phyloP scores from a whole-genome alignment of 2,797 vertebrate genomes.

The Bradypodion ventrale region DNA sequence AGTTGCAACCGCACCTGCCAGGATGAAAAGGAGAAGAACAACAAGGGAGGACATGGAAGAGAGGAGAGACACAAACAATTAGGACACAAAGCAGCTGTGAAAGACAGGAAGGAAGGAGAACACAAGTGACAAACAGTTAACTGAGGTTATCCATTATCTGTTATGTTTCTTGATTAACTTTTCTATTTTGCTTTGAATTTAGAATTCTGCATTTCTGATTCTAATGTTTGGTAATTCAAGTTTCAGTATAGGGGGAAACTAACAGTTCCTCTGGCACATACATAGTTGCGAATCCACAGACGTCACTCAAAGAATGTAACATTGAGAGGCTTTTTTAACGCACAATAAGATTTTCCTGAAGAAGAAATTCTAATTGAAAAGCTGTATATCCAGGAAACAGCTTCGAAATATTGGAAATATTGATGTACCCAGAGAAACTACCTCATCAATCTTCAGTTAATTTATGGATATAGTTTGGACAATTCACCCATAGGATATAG shows the following conservation, averaged over 20 bases:
- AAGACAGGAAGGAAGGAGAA: not conserved
- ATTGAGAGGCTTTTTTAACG: no score
- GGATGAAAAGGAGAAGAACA: not conserved
- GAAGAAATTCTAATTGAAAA: no score
- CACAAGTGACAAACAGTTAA: not conserved
- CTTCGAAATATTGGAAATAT: no score
- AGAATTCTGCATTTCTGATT: not conserved
- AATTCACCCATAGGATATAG: no score
- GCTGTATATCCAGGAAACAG: no score
- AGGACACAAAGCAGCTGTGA: slow-evolving; percentile 14
- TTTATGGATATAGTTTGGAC: no score
- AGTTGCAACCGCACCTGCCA: slow-evolving; percentile 90
- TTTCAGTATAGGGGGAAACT: not conserved
- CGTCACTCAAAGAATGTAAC: no score
- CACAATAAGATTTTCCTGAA: no score
- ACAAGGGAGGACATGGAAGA: slow-evolving; percentile 3
- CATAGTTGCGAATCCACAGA: no score
- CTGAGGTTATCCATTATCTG: not conserved
- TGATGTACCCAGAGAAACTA: no score
- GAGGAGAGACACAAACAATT: not conserved
- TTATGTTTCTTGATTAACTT: accelerated
- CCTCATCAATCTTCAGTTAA: no score
- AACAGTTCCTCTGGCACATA: not conserved
- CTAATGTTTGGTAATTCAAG: not conserved
- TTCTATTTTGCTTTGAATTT: not conserved